phyloP scores from a whole-genome alignment of 2,113 vertebrate species.

The Aleadryas rufinucha region DNA sequence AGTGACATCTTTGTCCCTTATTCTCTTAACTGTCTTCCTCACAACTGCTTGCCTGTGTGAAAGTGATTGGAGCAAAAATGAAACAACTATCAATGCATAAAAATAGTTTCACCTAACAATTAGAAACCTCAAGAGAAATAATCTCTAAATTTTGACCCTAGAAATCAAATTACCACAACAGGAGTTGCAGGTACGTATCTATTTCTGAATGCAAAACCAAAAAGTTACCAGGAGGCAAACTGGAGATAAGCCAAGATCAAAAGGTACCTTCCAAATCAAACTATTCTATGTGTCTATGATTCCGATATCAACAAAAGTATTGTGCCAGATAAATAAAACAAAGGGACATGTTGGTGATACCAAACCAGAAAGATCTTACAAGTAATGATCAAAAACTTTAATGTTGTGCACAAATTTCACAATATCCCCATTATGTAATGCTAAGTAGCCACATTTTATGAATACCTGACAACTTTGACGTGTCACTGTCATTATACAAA shows the following conservation, averaged over 20 bases:
- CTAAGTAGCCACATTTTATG: background rate
- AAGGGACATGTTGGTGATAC: background rate
- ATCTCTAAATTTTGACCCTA: background rate
- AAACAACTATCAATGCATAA: background rate
- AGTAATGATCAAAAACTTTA: background rate
- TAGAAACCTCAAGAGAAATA: background rate
- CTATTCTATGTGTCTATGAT: background rate
- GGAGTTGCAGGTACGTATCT: background rate
- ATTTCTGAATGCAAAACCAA: background rate
- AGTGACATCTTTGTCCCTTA: background rate
- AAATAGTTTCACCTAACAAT: background rate
- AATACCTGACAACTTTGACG: background rate
- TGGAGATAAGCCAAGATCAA: background rate
- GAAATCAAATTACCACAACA: background rate
- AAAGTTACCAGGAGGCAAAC: background rate
- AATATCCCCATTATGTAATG: background rate
- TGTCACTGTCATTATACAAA: background rate
- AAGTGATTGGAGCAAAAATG: background rate
- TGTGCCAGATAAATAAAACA: background rate
- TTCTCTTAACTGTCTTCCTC: background rate
- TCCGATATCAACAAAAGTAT: background rate
- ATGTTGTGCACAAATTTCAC: background rate
- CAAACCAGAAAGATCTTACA: background rate
- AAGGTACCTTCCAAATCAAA: background rate
- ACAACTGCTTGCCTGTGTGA: background rate